phyloP scores from a whole-genome alignment of 2,113 vertebrate species.

The Ammodytes dubius region DNA sequence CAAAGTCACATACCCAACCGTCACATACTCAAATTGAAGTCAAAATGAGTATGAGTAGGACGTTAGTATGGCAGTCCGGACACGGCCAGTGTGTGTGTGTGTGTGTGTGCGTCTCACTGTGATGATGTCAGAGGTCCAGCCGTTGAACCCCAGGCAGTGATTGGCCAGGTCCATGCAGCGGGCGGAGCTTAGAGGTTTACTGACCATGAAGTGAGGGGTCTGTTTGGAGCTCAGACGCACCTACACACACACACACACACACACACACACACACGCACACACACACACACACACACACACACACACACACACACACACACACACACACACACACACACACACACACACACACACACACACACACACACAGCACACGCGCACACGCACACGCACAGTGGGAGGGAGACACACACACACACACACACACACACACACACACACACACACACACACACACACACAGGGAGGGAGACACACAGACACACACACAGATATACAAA shows the following conservation, averaged over 20 bases:
- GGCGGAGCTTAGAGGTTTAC: conserved; percentile 65
- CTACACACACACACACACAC: conserved; percentile 51
- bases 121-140: conserved; percentile 77
- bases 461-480: conserved; percentile 2
- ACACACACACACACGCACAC: background rate
- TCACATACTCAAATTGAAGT: too few species aligned
- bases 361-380: conserved; percentile 13
- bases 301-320: background rate
- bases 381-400: background rate
- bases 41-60: too few species aligned
- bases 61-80: too few species aligned
- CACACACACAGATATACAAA: background rate
- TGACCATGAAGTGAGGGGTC: conserved; percentile 55
- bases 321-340: background rate
- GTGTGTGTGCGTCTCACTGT: conserved; percentile 50
- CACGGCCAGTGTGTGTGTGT: background rate
- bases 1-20: too few species aligned
- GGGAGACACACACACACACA: too few species aligned
- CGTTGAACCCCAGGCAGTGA: conserved; percentile 74
- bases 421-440: background rate
- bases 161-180: conserved; percentile 76
- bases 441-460: too few species aligned
- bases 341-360: too few species aligned
- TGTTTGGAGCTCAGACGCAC: conserved; percentile 78
- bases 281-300: too few species aligned